Conservation (phyloP, 1,140 invertebrate genomes). For the Macrobrachium nipponense region DNA sequence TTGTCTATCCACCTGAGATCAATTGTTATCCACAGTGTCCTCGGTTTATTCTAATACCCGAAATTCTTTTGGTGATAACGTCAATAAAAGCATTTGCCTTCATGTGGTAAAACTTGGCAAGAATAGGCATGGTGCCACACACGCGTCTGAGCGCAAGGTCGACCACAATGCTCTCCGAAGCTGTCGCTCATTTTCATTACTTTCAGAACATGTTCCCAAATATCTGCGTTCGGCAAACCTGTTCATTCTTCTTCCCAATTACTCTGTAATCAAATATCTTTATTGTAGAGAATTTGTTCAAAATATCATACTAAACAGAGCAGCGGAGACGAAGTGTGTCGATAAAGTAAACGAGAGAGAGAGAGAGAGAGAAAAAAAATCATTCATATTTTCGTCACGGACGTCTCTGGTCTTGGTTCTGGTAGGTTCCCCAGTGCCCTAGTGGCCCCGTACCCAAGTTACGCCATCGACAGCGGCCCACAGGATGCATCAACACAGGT, state of each 20-base stretch:
- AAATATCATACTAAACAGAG: not conserved
- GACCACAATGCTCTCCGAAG: constrained; percentile 18
- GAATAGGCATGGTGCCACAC: constrained; percentile 25
- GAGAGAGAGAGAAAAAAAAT: not conserved
- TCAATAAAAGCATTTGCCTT: not conserved
- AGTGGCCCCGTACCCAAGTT: not conserved
- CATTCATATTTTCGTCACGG: not conserved
- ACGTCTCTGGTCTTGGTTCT: not conserved
- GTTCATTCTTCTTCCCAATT: no score
- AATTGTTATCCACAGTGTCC: not conserved
- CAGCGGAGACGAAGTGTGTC: not conserved
- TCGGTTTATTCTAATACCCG: not conserved
- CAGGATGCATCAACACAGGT: no score
- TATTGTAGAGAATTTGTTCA: not conserved
- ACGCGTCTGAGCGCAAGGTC: constrained; percentile 38
- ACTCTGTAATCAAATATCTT: not conserved
- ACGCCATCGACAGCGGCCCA: not conserved
- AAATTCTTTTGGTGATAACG: not conserved
- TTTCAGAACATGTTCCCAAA: constrained; percentile 8
- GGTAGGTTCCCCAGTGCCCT: not conserved
- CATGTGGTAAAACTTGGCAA: not conserved
- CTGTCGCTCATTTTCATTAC: constrained; percentile 14
- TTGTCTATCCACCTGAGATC: not conserved
- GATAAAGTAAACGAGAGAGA: not conserved
- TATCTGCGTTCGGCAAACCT: not conserved